A percentile compares a stretch with the other conserved stretches of the same genome.
Conservation (phyloP, 2,113 vertebrate genomes). For the Sinocyclocheilus maitianheensis region DNA sequence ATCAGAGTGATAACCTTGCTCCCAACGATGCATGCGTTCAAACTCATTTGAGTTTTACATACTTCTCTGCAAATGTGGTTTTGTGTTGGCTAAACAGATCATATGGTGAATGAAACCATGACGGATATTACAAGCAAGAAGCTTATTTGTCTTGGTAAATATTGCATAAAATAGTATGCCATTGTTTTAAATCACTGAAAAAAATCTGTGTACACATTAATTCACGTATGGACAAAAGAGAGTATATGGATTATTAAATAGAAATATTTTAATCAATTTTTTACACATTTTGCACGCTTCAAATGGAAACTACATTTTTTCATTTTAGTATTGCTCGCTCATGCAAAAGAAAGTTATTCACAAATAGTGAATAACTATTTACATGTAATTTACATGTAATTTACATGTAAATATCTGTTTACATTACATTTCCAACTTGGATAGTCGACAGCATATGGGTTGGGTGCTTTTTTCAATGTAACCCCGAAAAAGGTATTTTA, state of each 20-base stretch:
- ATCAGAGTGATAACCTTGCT: conserved; percentile 55
- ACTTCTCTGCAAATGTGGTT: conserved; percentile 34
- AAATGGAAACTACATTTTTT: neutral
- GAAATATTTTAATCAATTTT: too few relatives aligned
- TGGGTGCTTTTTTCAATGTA: neutral
- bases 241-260: too few relatives aligned
- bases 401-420: neutral
- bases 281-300: neutral
- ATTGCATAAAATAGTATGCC: neutral
- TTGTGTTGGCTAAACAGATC: conserved; percentile 24
- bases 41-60: conserved; percentile 51
- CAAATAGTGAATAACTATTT: too few relatives aligned
- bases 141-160: conserved; percentile 7
- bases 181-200: neutral
- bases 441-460: neutral
- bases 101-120: conserved; percentile 30
- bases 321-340: too few relatives aligned
- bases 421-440: neutral
- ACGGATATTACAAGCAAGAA: conserved; percentile 13
- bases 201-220: neutral
- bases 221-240: neutral
- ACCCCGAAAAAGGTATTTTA: neutral
- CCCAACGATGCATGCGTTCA: conserved; percentile 38
- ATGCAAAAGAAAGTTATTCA: neutral
- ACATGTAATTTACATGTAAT: too few relatives aligned